Conservation (phyloP, 2,797 vertebrate genomes). For the Holocentrus rufus region DNA sequence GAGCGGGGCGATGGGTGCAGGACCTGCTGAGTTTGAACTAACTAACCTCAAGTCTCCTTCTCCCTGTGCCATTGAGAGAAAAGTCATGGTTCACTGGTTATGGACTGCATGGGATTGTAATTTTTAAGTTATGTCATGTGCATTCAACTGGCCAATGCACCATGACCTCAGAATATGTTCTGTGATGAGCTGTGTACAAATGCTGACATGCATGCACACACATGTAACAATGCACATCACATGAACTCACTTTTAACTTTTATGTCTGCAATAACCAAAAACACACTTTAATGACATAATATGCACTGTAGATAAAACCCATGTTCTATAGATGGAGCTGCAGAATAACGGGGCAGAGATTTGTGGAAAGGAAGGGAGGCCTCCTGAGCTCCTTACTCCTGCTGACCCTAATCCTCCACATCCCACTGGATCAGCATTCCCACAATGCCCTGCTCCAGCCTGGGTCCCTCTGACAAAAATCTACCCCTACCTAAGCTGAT, state of each 20-base stretch:
- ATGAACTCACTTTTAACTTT: neutral
- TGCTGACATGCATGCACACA: neutral
- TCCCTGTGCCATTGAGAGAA: slow-evolving; percentile 37
- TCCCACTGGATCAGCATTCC: slow-evolving; percentile 75
- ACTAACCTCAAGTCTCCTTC: slow-evolving; percentile 65
- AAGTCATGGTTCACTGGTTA: slow-evolving; percentile 60
- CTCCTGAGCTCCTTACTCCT: slow-evolving; percentile 72
- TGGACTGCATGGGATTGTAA: slow-evolving; percentile 60
- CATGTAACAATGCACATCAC: neutral
- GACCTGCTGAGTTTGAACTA: slow-evolving; percentile 76
- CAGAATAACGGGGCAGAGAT: slow-evolving; percentile 37
- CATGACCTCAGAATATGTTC: slow-evolving; percentile 34
- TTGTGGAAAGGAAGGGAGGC: slow-evolving; percentile 44
- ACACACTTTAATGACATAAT: no score
- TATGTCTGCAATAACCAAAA: neutral
- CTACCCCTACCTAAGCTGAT: slow-evolving; percentile 53
- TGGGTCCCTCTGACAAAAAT: slow-evolving; percentile 65
- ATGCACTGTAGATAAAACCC: neutral
- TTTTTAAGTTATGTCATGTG: slow-evolving; percentile 61
- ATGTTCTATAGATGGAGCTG: slow-evolving; percentile 19
- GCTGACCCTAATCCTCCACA: slow-evolving; percentile 78
- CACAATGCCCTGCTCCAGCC: slow-evolving; percentile 59
- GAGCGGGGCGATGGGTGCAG: slow-evolving; percentile 67
- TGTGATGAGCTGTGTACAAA: slow-evolving; percentile 28
- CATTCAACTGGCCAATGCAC: slow-evolving; percentile 32